These are phyloP conservation scores for Oithona nana DNA, from an alignment of 2,888 invertebrate species.

Conservation along the genomic window DNA sequence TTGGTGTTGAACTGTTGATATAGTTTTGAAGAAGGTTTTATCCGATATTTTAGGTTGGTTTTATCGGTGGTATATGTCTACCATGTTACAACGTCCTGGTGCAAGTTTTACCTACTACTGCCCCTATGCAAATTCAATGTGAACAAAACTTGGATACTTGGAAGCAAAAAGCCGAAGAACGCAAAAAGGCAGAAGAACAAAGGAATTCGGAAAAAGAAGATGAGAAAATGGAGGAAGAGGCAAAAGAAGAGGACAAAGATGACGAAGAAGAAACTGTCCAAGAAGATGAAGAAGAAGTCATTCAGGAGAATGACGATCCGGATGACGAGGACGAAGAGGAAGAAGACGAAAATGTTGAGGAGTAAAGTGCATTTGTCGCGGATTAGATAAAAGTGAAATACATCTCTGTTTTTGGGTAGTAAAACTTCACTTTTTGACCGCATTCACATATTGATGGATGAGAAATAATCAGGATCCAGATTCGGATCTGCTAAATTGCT, in stretches of 20 bases:
- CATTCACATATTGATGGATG: too few species aligned
- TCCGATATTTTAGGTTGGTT: conserved; percentile 48
- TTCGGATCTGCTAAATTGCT: too few species aligned
- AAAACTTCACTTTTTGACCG: too few species aligned
- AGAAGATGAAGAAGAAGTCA: not conserved
- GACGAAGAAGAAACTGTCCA: not conserved
- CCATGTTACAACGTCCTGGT: conserved; percentile 54
- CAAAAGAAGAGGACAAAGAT: not conserved
- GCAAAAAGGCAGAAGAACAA: conserved; percentile 21
- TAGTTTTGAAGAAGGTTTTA: not conserved
- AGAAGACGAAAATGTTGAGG: not conserved
- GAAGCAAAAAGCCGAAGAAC: conserved; percentile 34
- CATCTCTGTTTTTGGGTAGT: too few species aligned
- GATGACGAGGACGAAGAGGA: not conserved
- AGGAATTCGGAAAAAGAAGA: not conserved
- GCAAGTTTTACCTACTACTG: conserved; percentile 46
- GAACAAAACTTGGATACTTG: conserved; percentile 40
- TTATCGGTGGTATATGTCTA: conserved; percentile 55
- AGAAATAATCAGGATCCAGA: too few species aligned
- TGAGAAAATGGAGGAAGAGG: not conserved
- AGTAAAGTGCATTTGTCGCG: not conserved
- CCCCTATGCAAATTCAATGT: conserved; percentile 48
- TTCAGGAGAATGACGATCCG: not conserved
- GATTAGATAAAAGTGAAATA: too few species aligned
- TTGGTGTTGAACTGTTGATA: not conserved